Base-by-base conservation (phyloP, 2,797 vertebrate genomes). In the Todus mexicanus region DNA sequence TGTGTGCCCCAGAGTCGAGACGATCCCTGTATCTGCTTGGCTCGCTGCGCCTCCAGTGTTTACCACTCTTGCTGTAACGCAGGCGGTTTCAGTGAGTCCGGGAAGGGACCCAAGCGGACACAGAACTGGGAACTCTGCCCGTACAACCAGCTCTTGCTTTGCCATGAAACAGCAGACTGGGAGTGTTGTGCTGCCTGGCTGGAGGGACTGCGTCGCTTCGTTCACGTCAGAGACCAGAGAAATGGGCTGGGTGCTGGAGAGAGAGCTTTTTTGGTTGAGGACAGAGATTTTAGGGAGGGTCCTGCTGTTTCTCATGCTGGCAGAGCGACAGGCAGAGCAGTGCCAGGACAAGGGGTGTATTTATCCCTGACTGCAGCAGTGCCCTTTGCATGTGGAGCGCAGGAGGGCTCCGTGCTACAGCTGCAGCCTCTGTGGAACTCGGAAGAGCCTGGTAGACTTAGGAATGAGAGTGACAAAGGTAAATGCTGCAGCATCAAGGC, bases 331-430 rank as follows among this genome's bases (percentile, higher is more conserved):
- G 40, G 31, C 54, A 71, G 47, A 72, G 57, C 23, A 23, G 20
- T 40, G 51, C 31, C 5, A 5, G 1, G 7, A 42, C 37, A 18
- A 1, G 0, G 26, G 38, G 7, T 7, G 0, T 25, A 15, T 42
- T 43, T 47, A 27, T 19, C 15, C 35, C 27, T 18, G 8, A 15
- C 14, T 37, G 27, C 50, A 65, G 76, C 15, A n/a, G 17, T 27
- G 40, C 33, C n/a, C 43, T 21, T 37, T 50, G 61, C 27, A 19
- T 2, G 3, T 1, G 1, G 61, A 20, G 23, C n/a, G 12, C 38
- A 69, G 45, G 60, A 17, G 33, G 12, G 42, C 25, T 56, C 22
- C 0, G 0, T 26, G 7, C 73, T 72, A 7, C 40, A 35, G 40
- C 47, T 56, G 23, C 6, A 47, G 33, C 65, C 51, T 61, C 75